phyloP scores from a whole-genome alignment of 1,140 invertebrate genomes.

The Homarus americanus region DNA sequence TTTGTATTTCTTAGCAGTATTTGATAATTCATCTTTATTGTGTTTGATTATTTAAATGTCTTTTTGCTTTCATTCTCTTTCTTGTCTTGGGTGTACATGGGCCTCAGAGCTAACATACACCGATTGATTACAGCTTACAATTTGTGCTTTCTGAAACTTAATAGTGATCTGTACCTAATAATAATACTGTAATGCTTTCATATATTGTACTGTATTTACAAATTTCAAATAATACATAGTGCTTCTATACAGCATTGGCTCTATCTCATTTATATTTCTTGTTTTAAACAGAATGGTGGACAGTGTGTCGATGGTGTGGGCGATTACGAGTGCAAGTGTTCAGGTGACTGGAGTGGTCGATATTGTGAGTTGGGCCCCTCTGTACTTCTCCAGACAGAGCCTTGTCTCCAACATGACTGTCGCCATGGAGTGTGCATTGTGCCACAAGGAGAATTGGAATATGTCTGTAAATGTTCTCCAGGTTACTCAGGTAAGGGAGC shows the following conservation, averaged over 20 bases:
- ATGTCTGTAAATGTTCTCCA: constrained; percentile 96
- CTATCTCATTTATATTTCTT: neutral
- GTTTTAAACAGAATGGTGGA: constrained; percentile 87
- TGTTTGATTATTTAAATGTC: no score
- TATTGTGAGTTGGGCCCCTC: constrained; percentile 91
- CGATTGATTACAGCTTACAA: no score
- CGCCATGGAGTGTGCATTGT: constrained; percentile 97
- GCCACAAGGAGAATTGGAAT: constrained; percentile 88
- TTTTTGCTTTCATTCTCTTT: no score
- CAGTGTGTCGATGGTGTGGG: constrained; percentile 92
- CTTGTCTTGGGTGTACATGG: no score
- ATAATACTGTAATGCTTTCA: no score
- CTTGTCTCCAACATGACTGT: constrained; percentile 97
- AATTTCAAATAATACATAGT: neutral
- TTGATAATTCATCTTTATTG: no score
- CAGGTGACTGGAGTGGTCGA: constrained; percentile 90
- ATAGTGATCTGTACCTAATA: neutral
- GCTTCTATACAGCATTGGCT: neutral
- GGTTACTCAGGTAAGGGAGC: constrained; percentile 89
- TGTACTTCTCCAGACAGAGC: constrained; percentile 90
- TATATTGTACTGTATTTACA: neutral
- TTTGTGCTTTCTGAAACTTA: no score
- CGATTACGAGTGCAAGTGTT: constrained; percentile 93
- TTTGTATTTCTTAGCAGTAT: no score
- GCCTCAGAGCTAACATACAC: no score